A percentile compares a stretch with the other conserved stretches of the same genome.
Evolutionary conservation across 2,113 vertebrate species (phyloP).

Genomic region (Cavia porcellus): DNA sequence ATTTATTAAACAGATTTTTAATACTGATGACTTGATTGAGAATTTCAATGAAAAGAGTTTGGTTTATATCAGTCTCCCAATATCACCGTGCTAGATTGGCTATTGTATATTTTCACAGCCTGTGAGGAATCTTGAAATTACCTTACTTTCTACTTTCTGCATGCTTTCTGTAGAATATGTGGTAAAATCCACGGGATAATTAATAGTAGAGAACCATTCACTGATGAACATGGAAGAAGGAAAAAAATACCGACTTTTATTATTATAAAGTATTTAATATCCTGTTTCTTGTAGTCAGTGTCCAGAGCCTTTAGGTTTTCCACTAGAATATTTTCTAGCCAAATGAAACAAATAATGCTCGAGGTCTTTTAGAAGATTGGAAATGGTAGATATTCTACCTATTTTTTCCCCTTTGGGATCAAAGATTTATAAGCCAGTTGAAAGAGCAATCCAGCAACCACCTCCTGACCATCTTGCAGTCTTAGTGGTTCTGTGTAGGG

Average conservation of each 20-base stretch:
- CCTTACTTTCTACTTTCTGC: slow-evolving; percentile 61
- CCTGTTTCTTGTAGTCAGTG: slow-evolving; percentile 69
- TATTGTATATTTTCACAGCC: slow-evolving; percentile 27
- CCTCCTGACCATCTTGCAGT: background rate
- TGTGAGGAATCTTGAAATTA: slow-evolving; percentile 35
- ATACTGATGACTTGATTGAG: slow-evolving; percentile 26
- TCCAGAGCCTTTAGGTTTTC: slow-evolving; percentile 65
- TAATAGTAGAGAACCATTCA: slow-evolving; percentile 63
- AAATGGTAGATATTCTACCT: background rate
- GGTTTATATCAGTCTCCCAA: background rate
- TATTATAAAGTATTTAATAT: slow-evolving; percentile 73
- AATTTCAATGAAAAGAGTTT: slow-evolving; percentile 44
- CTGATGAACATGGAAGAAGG: slow-evolving; percentile 62
- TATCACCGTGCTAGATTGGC: background rate
- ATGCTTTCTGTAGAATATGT: slow-evolving; percentile 56
- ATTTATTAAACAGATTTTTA: slow-evolving; percentile 28
- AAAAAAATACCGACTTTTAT: slow-evolving; percentile 76
- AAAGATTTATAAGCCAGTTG: background rate
- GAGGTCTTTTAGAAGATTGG: slow-evolving; percentile 50
- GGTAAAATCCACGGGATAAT: slow-evolving; percentile 26
- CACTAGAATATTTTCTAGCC: slow-evolving; percentile 59
- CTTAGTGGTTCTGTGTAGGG: background rate
- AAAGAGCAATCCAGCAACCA: slow-evolving; percentile 5
- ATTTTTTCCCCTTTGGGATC: background rate
- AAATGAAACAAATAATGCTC: slow-evolving; percentile 58